Evolutionary conservation across 2,888 invertebrate species (phyloP), one percentile per base, ranked within the genome.

Genomic region (Spodoptera littoralis): DNA sequence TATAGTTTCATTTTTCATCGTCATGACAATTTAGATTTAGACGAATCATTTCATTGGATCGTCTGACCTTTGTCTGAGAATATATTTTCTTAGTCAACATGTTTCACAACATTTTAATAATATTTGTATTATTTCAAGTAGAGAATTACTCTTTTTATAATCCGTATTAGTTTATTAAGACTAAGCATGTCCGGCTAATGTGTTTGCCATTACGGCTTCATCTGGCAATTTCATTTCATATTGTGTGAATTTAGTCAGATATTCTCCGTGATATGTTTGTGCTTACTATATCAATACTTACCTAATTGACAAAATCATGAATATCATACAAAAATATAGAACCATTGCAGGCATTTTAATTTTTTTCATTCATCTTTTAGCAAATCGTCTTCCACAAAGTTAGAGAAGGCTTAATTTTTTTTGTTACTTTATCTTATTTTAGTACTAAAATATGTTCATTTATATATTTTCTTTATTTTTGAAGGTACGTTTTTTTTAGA

Each of bases 251-350:
- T 41, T 55, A 54, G 24, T 51, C 11, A 48, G 47, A 50, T 65
- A 27, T 60, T 66, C 50, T 45, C 51, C 76, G 74, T 89, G 90
- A 90, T 89, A 89, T 90, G 88, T 89, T 79, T 79, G 63, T 68
- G 65, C 70, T 79, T 73, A 73, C 67, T 6, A 36, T 73, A 69
- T 77, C 59, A 73, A 65, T 77, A 77, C 70, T 51, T 79, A 84
- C 64, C 81, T 88, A 90, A 89, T 89, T 89, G 88, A 89, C 84
- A 65, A 79, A 36, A 62, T 67, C 80, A 83, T 77, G 81, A 82
- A 79, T 70, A 73, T 67, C 72, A 60, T 85, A 87, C 77, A 88
- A 89, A 88, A 87, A 88, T 88, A 89, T 79, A 82, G 76, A 76
- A 76, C 66, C 73, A 64, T 66, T 65, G 58, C 36, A 71, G 71